Base-by-base conservation (phyloP, 1,140 invertebrate species). In the Brachionus calyciflorus region DNA sequence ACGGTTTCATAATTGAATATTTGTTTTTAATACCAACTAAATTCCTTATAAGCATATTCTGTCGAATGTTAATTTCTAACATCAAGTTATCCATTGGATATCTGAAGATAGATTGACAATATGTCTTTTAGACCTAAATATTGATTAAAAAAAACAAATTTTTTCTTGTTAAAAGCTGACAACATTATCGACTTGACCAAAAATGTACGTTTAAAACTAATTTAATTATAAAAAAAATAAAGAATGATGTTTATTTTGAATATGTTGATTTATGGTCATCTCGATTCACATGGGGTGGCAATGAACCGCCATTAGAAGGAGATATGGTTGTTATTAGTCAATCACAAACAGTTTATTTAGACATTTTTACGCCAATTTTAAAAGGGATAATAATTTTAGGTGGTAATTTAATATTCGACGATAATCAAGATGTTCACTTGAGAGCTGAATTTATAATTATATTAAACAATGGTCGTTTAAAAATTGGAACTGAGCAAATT, bases 251-350 rank as follows among this genome's bases (percentile, higher is more conserved):
- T 21, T 60, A 57, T 30, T 60, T 77, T 65, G 75, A 60, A n/a
- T 83, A 83, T 63, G 70, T 82, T 12, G 81, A 82, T 63, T 73
- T 78, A 0, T 83, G 81, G 81, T 81, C 80, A 21, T 80, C 80
- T 10, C n/a, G 30, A 17, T 79, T 46, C 37, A 80, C 81, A 4
- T 83, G 82, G 81, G 79, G 78, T 17, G 80, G 79, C 9, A 33
- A 63, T 19, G 21, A 49, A 21, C 70, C 77, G 1, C 83, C 83
- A 6, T 48, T 37, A 24, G 80, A 79, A 12, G 83, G 82, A n/a
- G 82, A 83, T 49, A 69, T 84, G 21, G 82, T 84, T 12, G 79
- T 83, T 19, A 82, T 84, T 28, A 77, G 78, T 10, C 44, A 78
- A 49, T 80, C 80, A 12, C 80, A 82, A 79, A 81, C 79, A 6